phyloP scores from a whole-genome alignment of 2,113 vertebrate genomes.

The Cepphus grylle region DNA sequence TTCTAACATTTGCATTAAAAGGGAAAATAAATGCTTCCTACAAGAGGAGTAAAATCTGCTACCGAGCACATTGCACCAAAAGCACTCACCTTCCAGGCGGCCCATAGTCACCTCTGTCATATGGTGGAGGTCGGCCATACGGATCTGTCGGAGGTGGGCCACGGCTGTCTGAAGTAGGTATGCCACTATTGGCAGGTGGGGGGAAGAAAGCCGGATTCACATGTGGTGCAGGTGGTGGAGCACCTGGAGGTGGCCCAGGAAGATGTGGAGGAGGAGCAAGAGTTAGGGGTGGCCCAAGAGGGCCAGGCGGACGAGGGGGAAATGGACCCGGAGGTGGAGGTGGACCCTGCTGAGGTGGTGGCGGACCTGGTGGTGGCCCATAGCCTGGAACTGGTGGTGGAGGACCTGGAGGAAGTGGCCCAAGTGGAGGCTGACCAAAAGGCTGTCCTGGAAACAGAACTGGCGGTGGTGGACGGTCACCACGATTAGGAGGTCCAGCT shows the following conservation, averaged over 20 bases:
- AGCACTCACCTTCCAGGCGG: slow-evolving; percentile 90
- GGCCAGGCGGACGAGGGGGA: slow-evolving; percentile 92
- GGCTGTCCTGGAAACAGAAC: slow-evolving; percentile 96
- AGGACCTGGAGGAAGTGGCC: slow-evolving; percentile 93
- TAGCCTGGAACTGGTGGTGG: slow-evolving; percentile 95
- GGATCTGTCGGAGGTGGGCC: slow-evolving; percentile 94
- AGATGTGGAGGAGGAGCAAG: slow-evolving; percentile 96
- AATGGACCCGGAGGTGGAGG: slow-evolving; percentile 93
- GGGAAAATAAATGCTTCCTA: not conserved
- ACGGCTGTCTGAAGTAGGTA: slow-evolving; percentile 91
- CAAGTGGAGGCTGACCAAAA: slow-evolving; percentile 94
- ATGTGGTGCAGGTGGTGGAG: slow-evolving; percentile 94
- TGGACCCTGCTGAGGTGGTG: slow-evolving; percentile 93
- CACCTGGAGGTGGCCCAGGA: slow-evolving; percentile 94
- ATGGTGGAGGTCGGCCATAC: slow-evolving; percentile 92
- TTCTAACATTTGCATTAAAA: not conserved
- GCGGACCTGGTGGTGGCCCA: slow-evolving; percentile 90
- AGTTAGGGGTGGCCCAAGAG: slow-evolving; percentile 91
- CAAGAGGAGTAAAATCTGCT: not conserved
- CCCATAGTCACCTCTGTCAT: slow-evolving; percentile 95
- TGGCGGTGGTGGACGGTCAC: slow-evolving; percentile 94
- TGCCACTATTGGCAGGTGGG: slow-evolving; percentile 91
- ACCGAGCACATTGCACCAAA: not conserved
- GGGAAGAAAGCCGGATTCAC: slow-evolving; percentile 99
- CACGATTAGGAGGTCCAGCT: slow-evolving; percentile 91